phyloP scores from a whole-genome alignment of 2,797 vertebrate genomes.

The Danio albolineatus region DNA sequence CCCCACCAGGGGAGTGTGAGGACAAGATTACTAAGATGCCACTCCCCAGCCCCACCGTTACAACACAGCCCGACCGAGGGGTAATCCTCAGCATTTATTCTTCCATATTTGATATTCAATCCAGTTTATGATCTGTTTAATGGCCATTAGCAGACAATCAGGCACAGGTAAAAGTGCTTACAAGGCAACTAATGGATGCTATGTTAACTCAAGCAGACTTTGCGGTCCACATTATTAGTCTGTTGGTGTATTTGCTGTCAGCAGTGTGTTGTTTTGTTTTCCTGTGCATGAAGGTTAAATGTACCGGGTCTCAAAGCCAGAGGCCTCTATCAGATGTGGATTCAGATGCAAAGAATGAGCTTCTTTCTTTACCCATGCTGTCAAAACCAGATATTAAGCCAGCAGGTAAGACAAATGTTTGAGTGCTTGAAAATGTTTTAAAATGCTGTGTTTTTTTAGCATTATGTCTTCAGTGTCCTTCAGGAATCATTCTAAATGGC shows the following conservation, averaged over 20 bases:
- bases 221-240: not conserved
- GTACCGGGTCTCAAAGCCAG: constrained; percentile 64
- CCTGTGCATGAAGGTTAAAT: constrained; percentile 61
- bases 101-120: not conserved
- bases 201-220: not conserved
- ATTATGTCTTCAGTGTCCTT: too few relatives aligned
- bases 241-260: constrained; percentile 10
- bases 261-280: constrained; percentile 11
- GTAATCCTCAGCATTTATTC: constrained; percentile 61
- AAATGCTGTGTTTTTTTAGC: not conserved
- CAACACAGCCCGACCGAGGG: constrained; percentile 60
- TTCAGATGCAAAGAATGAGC: constrained; percentile 58
- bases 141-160: not conserved
- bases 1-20: constrained; percentile 58
- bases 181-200: not conserved
- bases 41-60: constrained; percentile 49
- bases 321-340: constrained; percentile 14
- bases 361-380: constrained; percentile 61
- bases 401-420: constrained; percentile 67
- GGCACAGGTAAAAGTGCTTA: not conserved
- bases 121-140: not conserved
- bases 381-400: constrained; percentile 68
- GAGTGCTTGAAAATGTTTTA: not conserved
- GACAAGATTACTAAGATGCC: constrained; percentile 71
- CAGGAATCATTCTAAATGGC: too few relatives aligned